Evolutionary conservation across 1,140 invertebrate genomes (phyloP), one percentile per base, ranked within the genome.

Genomic region (Gerris buenoi): DNA sequence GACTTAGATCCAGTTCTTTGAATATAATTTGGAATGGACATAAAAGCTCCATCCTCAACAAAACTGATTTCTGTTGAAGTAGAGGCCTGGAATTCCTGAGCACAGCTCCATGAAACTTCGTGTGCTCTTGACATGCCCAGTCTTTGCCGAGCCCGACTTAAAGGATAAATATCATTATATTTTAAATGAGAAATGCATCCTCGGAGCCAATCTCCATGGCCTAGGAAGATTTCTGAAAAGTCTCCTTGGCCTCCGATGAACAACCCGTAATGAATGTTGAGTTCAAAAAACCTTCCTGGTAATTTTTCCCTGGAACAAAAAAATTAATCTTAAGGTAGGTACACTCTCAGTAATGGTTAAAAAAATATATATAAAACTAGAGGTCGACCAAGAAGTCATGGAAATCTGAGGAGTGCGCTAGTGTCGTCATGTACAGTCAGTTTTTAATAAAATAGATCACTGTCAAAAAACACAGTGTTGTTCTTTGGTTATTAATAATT

Each of bases 211-310:
- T 91, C 88, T 72, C 91, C 86, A 75, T 93, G 90, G 57, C 91
- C 89, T 67, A 95, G 83, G 77, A 94, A 95, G 68, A 91, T 81
- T 76, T 94, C 89, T 33, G 88, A 88, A 79, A 94, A 94, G 74
- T 91, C 88, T 15, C 90, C 90, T 74, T 88, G 84, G 1, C 93
- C 92, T 29, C 93, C 94, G 29, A 97, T 83, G 80, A 89, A 95
- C 66, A 97, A 82, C 18, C 94, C 93, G 77, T 90, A 92, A 74
- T 95, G 88, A 72, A 97, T 93, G 77, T 97, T 96, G 61, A 97
- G 81, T 75, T 95, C 91, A 75, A 86, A 90, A 81, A 89, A 92
- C 73, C 86, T 80, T 66, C 89, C 87, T 28, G 90, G 87, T 70
- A 92, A 81, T 74, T 82, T 82, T 78, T 83, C 84, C 74, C 82